Conservation (phyloP, 92 coral and sea anemone genomes). For the Umimayanthus kanabou region DNA sequence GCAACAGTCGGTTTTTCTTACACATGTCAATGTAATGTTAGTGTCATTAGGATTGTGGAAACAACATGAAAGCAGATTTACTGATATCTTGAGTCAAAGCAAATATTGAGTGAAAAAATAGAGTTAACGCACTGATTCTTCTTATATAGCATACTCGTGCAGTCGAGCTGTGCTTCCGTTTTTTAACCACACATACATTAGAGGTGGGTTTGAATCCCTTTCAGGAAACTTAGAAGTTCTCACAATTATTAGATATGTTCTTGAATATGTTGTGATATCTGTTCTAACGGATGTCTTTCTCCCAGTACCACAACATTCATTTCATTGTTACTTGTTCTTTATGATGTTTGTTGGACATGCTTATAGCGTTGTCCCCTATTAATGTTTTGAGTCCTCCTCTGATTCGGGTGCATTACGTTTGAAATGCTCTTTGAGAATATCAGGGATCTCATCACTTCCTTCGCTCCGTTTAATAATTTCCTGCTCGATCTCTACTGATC, state of each 20-base stretch:
- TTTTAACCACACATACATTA: too few species aligned
- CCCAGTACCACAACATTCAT: background rate
- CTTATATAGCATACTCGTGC: too few species aligned
- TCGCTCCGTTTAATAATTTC: constrained; percentile 71
- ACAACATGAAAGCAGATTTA: background rate
- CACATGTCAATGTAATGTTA: background rate
- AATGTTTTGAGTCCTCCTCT: constrained; percentile 4
- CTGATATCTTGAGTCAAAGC: background rate
- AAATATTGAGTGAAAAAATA: too few species aligned
- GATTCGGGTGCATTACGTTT: constrained; percentile 76
- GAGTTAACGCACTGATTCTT: background rate
- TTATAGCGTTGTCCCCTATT: background rate
- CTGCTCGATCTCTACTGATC: constrained; percentile 78
- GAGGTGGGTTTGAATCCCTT: too few species aligned
- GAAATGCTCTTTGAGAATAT: constrained; percentile 91
- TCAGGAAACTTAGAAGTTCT: background rate
- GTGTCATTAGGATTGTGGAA: background rate
- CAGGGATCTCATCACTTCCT: constrained; percentile 79
- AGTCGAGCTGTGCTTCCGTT: too few species aligned
- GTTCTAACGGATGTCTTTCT: background rate
- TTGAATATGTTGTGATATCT: background rate
- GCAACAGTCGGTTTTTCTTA: background rate
- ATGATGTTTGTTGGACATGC: background rate
- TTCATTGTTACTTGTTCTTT: background rate
- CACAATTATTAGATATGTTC: background rate